Conservation (phyloP, 2,888 invertebrate genomes). For the Epinotia demarniana region DNA sequence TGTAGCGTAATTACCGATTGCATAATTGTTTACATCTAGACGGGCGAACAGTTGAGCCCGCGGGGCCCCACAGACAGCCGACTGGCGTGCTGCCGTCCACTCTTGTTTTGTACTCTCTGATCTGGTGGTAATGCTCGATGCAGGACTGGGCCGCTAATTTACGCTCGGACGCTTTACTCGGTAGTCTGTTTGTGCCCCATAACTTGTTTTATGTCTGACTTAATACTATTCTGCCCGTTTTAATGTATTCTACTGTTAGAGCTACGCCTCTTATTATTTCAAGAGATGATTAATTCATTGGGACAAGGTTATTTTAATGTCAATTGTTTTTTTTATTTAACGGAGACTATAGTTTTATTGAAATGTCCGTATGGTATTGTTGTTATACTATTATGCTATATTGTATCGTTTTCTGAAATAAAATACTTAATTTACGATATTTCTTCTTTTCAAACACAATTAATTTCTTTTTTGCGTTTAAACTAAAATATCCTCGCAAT, state of each 20-base stretch:
- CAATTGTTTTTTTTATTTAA: conserved; percentile 60
- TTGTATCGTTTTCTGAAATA: conserved; percentile 83
- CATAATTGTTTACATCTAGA: conserved; percentile 6
- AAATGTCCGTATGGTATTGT: conserved; percentile 75
- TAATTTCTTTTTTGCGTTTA: conserved; percentile 17
- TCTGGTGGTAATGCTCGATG: conserved; percentile 2
- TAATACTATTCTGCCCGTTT: conserved; percentile 18
- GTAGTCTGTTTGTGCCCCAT: conserved; percentile 18
- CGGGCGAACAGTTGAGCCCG: conserved; percentile 7
- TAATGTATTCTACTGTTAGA: conserved; percentile 41
- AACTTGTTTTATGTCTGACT: conserved; percentile 10
- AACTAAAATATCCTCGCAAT: background rate
- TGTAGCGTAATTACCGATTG: conserved; percentile 38
- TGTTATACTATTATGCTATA: conserved; percentile 81
- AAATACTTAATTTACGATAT: conserved; percentile 80
- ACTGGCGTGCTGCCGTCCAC: background rate
- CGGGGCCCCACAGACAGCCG: conserved; percentile 24
- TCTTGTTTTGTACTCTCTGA: conserved; percentile 6
- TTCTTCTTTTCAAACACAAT: conserved; percentile 21
- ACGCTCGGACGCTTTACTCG: conserved; percentile 3
- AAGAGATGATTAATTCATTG: conserved; percentile 58
- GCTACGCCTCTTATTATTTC: conserved; percentile 50
- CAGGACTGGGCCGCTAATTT: background rate
- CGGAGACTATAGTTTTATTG: conserved; percentile 60
- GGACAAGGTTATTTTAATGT: conserved; percentile 58